A percentile compares a stretch with the other conserved stretches of the same genome.
These are phyloP conservation scores for Montifringilla adamsi DNA, from an alignment of 2,113 vertebrate genomes.

Conservation along the genomic window DNA sequence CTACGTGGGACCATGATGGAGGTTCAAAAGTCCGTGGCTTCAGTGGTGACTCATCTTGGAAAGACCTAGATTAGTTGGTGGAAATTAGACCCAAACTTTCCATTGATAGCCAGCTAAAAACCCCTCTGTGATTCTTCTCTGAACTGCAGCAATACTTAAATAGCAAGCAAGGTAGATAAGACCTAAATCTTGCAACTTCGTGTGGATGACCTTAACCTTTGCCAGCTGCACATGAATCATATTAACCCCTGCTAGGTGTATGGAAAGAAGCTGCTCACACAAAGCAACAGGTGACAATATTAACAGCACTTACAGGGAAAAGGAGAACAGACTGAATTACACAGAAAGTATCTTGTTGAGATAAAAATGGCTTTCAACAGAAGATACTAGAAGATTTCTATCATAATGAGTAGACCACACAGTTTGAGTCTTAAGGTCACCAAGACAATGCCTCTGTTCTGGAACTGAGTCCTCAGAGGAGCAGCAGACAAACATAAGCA, in stretches of 20 bases:
- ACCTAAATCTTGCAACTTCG: not conserved
- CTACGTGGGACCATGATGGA: rapidly evolving
- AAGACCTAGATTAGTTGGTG: not conserved
- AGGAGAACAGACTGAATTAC: not conserved
- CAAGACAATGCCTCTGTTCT: not conserved
- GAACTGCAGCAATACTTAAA: not conserved
- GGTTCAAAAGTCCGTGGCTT: not conserved
- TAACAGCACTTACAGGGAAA: not conserved
- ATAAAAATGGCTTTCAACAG: not conserved
- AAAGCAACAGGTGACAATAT: rapidly evolving
- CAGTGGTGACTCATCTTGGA: not conserved
- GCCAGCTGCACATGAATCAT: not conserved
- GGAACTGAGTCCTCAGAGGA: not conserved
- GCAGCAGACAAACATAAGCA: not conserved
- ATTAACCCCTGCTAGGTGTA: not conserved
- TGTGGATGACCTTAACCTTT: not conserved
- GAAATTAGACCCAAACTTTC: not conserved
- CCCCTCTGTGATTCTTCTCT: not conserved
- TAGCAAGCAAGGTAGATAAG: not conserved
- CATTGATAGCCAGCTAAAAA: not conserved
- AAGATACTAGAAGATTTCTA: not conserved
- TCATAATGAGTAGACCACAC: not conserved
- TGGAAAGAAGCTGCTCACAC: not conserved
- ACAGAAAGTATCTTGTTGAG: not conserved
- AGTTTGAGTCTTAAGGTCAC: not conserved